phyloP scores from a whole-genome alignment of 2,888 invertebrate species.

The Operophtera brumata region DNA sequence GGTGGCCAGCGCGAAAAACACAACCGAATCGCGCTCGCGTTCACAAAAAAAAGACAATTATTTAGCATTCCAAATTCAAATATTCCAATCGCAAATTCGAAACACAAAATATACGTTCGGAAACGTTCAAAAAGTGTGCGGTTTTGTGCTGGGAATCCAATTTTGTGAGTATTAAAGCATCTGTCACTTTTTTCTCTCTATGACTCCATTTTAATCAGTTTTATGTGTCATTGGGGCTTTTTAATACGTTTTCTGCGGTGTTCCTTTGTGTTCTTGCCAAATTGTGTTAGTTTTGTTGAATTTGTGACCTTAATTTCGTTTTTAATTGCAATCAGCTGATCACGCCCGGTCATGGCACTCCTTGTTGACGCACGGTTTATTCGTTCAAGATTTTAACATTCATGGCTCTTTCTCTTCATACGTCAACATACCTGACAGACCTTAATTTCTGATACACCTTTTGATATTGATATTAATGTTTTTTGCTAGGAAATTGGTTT shows the following conservation, averaged over 20 bases:
- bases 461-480: neutral
- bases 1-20: constrained; percentile 77
- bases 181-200: constrained; percentile 46
- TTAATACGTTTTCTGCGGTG: constrained; percentile 34
- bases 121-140: constrained; percentile 53
- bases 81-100: constrained; percentile 36
- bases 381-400: neutral
- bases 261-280: constrained; percentile 24
- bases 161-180: constrained; percentile 63
- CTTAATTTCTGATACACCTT: neutral
- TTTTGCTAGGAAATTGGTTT: neutral
- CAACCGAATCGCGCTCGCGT: constrained; percentile 68
- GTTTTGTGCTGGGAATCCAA: constrained; percentile 60
- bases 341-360: constrained; percentile 50
- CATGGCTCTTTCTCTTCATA: neutral
- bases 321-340: constrained; percentile 62
- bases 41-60: constrained; percentile 48
- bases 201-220: constrained; percentile 57
- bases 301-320: constrained; percentile 15
- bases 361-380: constrained; percentile 33
- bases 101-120: constrained; percentile 34
- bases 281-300: constrained; percentile 16
- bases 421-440: neutral
- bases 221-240: constrained; percentile 43
- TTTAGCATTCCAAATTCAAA: constrained; percentile 51